phyloP scores from a whole-genome alignment of 2,797 vertebrate species.

The Chelon auratus region DNA sequence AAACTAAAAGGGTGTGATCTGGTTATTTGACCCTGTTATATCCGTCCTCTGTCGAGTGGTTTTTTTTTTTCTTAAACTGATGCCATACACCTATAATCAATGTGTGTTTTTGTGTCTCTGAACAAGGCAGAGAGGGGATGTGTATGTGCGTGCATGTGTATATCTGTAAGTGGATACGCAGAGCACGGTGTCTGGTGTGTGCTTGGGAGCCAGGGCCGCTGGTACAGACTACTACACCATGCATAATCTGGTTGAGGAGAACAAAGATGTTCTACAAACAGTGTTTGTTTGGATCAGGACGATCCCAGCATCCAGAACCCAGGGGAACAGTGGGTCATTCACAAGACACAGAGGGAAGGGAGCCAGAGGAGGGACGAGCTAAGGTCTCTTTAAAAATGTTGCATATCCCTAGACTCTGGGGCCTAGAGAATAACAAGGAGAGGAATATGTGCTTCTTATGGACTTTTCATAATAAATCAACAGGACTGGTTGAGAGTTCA shows the following conservation, averaged over 20 bases:
- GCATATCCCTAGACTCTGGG: constrained; percentile 26
- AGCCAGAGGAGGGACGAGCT: constrained; percentile 44
- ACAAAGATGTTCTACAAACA: constrained; percentile 74
- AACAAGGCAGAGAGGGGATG: constrained; percentile 7
- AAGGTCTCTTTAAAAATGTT: constrained; percentile 60
- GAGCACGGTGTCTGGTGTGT: background rate
- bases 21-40: constrained; percentile 49
- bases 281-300: constrained; percentile 61
- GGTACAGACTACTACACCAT: constrained; percentile 55
- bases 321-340: constrained; percentile 75
- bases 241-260: constrained; percentile 72
- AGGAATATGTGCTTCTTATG: constrained; percentile 39
- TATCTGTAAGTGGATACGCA: constrained; percentile 1
- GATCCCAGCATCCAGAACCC: constrained; percentile 62
- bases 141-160: constrained; percentile 8
- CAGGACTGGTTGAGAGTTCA: background rate
- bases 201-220: constrained; percentile 46
- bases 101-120: constrained; percentile 27
- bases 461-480: constrained; percentile 48
- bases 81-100: constrained; percentile 36
- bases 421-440: constrained; percentile 61
- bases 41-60: constrained; percentile 27
- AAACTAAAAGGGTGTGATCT: constrained; percentile 45
- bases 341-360: constrained; percentile 41
- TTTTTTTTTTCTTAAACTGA: constrained; percentile 1